Evolutionary conservation across 2,113 vertebrate genomes (phyloP).

Genomic region (Balaenoptera acutorostrata): DNA sequence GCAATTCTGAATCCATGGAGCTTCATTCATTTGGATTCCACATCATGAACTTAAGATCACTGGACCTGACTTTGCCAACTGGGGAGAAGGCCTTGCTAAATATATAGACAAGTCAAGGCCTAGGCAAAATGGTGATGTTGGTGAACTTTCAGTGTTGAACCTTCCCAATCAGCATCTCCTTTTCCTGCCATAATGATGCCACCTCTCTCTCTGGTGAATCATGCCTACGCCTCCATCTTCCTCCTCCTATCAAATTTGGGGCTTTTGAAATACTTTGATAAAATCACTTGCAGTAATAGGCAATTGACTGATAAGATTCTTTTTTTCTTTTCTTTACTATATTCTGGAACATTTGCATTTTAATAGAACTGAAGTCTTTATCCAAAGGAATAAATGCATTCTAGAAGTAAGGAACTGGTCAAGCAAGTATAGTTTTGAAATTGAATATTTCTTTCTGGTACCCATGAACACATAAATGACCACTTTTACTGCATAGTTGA

Average conservation of each 20-base stretch:
- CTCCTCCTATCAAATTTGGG: neutral
- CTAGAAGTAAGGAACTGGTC: slow-evolving; percentile 26
- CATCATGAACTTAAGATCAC: neutral
- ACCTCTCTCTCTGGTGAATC: neutral
- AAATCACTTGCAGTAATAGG: neutral
- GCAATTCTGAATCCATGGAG: neutral
- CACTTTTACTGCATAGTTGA: neutral
- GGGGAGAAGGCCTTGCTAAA: neutral
- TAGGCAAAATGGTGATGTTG: too few relatives aligned
- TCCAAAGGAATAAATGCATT: neutral
- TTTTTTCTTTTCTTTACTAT: neutral
- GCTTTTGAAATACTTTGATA: slow-evolving; percentile 27
- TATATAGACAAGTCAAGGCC: neutral
- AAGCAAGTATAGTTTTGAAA: slow-evolving; percentile 14
- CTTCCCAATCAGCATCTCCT: neutral
- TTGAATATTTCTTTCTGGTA: neutral
- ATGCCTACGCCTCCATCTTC: neutral
- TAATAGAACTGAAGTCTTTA: slow-evolving; percentile 36
- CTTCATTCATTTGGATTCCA: neutral
- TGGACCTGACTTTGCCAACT: neutral
- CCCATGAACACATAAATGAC: neutral
- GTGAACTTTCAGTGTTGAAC: neutral
- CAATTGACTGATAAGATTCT: slow-evolving; percentile 1
- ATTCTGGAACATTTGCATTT: slow-evolving; percentile 39
- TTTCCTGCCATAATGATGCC: neutral